phyloP scores from a whole-genome alignment of 2,797 vertebrate genomes.

The Taeniopygia guttata region DNA sequence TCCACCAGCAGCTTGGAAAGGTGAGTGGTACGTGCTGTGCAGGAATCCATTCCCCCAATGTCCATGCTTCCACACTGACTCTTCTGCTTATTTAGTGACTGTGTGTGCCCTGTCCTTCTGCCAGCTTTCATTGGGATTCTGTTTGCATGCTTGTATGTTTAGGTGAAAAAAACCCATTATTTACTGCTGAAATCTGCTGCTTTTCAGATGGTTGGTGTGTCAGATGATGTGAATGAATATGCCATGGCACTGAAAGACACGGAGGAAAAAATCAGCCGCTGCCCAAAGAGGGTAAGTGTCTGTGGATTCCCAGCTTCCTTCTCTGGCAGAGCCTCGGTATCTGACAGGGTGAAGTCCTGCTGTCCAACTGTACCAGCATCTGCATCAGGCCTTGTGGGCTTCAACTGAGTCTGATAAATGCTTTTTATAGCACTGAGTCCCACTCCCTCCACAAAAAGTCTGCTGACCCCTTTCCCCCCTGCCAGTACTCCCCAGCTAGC shows the following conservation, averaged over 20 bases:
- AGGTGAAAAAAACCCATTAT: background rate
- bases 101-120: background rate
- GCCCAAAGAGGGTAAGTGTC: slow-evolving; percentile 79
- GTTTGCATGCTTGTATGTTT: background rate
- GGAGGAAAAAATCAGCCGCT: slow-evolving; percentile 92
- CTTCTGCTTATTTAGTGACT: background rate
- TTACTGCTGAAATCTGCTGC: background rate
- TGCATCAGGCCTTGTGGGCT: background rate
- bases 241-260: slow-evolving; percentile 94
- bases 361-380: background rate
- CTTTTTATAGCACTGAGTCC: background rate
- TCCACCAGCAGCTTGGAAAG: slow-evolving; percentile 98
- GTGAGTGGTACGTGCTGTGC: slow-evolving; percentile 53
- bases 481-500: background rate
- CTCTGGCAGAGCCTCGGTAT: background rate
- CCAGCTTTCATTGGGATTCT: accelerated
- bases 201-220: slow-evolving; percentile 95
- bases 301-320: background rate
- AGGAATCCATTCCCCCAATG: background rate
- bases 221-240: slow-evolving; percentile 95
- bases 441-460: background rate
- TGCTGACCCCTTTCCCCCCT: background rate
- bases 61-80: background rate
- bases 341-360: background rate
- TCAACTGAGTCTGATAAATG: background rate